Evolutionary conservation across 2,113 vertebrate genomes (phyloP), one percentile per base, ranked within the genome.

Genomic region (Cyprinodon variegatus): DNA sequence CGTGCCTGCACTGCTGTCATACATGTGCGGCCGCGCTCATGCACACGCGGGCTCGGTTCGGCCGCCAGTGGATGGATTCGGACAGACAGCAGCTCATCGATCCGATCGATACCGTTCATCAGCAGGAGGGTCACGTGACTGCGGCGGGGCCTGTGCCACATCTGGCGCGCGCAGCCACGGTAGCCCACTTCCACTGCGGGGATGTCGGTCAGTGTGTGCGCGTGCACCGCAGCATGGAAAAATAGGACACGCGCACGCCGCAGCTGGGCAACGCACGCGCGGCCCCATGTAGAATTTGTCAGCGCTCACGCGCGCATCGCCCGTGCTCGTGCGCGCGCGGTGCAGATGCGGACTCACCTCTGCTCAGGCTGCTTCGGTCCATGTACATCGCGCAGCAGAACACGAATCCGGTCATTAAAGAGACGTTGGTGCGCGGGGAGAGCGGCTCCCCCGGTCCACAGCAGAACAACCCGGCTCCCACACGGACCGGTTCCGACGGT

Each of bases 331-430:
- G 50, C 12, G 72, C 12, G 13, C 17, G 41, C 65, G 61, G 38
- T 72, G 69, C 74, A 72, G 68, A 41, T 68, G 67, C 9, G 22
- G 12, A 80, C 94, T 95, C 93, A 95, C 94, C 94, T 62, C 92
- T 92, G 80, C 80, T 90, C 91, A 93, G 85, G 89, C 91, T 94
- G 94, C 90, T 95, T 93, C 93, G 92, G 91, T 95, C 94, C 94
- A 95, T 95, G 91, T 95, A 95, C 93, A 95, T 91, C 90, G 94
- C 94, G 91, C 94, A 95, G 91, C 94, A 95, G 77, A 95, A 89
- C 89, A 95, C 94, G 53, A 95, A 91, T 89, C 94, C 94, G 85
- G 92, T 95, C 94, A 95, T 95, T 86, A 95, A 95, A 94, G 90
- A 94, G 76, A 61, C 72, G 89, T 85, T 77, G 87, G 71, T 84